These are phyloP conservation scores for Leistus spinibarbis DNA, from an alignment of 2,888 invertebrate species.

Conservation along the genomic window DNA sequence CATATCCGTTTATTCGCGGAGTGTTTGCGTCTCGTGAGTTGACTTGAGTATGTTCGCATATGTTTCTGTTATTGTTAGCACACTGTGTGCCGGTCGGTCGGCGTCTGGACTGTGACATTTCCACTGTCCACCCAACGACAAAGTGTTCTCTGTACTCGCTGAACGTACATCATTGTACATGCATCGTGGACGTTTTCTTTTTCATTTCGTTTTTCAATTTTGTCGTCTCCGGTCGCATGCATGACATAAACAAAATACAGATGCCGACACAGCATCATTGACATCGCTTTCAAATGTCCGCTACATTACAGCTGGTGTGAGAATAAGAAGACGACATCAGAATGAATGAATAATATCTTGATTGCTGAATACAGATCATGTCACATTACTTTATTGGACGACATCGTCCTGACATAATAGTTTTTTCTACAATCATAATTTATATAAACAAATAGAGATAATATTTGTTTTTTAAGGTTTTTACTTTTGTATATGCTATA, in stretches of 20 bases:
- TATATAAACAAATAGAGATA: too few relatives aligned
- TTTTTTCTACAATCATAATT: too few relatives aligned
- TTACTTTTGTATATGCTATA: too few relatives aligned
- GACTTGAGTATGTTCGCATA: neutral
- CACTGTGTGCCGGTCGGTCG: constrained; percentile 1
- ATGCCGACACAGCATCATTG: constrained; percentile 5
- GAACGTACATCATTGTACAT: constrained; percentile 4
- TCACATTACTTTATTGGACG: neutral
- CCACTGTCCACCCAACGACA: constrained; percentile 10
- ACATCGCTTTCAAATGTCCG: neutral
- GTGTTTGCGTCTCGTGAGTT: constrained; percentile 2
- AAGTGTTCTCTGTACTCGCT: constrained; percentile 8
- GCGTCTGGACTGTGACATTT: constrained; percentile 32
- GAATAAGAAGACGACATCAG: neutral
- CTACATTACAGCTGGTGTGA: neutral
- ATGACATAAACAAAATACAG: constrained; percentile 8
- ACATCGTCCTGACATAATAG: neutral
- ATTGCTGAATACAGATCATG: neutral
- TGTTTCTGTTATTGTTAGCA: constrained; percentile 3
- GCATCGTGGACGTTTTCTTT: neutral
- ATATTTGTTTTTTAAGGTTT: neutral
- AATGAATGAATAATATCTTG: neutral
- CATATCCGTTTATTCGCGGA: constrained; percentile 27
- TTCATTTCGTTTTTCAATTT: constrained; percentile 4
- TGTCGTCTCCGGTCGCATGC: constrained; percentile 18